A percentile compares a stretch with the other conserved stretches of the same genome.
Evolutionary conservation across 2,888 invertebrate genomes (phyloP).

Genomic region (Hydrotaea cyrtoneurina): DNA sequence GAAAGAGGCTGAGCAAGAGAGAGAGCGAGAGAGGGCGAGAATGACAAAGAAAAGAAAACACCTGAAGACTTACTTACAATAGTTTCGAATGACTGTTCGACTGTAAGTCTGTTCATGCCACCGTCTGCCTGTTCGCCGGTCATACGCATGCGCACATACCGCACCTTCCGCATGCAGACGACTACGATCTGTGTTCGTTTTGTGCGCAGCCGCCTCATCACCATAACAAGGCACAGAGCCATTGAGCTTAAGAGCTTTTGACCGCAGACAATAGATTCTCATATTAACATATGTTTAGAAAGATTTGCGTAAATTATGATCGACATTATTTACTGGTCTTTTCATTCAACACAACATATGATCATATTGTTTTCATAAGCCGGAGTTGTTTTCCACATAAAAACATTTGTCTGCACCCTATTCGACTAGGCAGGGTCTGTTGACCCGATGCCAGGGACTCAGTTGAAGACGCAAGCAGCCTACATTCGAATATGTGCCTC

Average conservation of each 20-base stretch:
- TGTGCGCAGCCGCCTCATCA: slow-evolving; percentile 19
- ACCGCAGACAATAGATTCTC: slow-evolving; percentile 48
- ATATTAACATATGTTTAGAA: slow-evolving; percentile 31
- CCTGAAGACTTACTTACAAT: slow-evolving; percentile 34
- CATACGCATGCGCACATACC: slow-evolving; percentile 2
- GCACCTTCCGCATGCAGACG: neutral
- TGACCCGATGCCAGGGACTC: too few relatives aligned
- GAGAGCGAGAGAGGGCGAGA: too few relatives aligned
- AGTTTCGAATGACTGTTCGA: too few relatives aligned
- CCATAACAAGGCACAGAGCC: slow-evolving; percentile 28
- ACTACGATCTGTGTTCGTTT: neutral
- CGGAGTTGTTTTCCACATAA: neutral
- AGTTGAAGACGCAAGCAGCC: too few relatives aligned
- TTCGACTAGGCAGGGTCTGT: too few relatives aligned
- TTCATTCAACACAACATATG: slow-evolving; percentile 28
- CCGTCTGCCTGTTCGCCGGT: neutral
- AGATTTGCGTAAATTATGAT: slow-evolving; percentile 55
- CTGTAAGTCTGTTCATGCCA: too few relatives aligned
- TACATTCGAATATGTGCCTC: too few relatives aligned
- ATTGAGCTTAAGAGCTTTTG: slow-evolving; percentile 51
- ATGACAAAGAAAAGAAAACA: slow-evolving; percentile 12
- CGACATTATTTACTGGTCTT: slow-evolving; percentile 49
- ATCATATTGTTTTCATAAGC: neutral
- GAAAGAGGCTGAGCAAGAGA: neutral
- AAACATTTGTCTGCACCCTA: neutral